Base-by-base conservation (phyloP, 2,888 invertebrate genomes). In the Leptogaster cylindrica region DNA sequence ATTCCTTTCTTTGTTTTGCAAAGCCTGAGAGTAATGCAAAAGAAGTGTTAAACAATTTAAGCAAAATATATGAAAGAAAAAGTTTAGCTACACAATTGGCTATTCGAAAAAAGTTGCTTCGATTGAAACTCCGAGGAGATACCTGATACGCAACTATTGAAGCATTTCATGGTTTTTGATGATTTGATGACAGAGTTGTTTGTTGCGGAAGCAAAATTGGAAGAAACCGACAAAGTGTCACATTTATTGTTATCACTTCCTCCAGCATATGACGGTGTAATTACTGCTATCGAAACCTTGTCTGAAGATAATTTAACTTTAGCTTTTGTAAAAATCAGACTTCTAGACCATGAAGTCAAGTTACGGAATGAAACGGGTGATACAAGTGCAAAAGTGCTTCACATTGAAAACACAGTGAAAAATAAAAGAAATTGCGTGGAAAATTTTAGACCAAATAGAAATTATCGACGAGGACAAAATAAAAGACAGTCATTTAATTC, bases 201-300 rank as follows among this genome's bases (percentile, higher is more conserved):
- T 2, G 73, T 76, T 2, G 75, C 78, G 10, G 78, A 79, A 14
- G 77, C 75, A 2, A 75, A 74, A 52, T 46, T 79, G 2, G 76
- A 77, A 14, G 78, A 80, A 72, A 75, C 73, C 3, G 76, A 78
- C 63, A 77, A 76, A 70, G 71, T 79, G 2, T 71, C 76, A 0
- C 76, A 78, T 70, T 72, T 78, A 16, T 70, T 79, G 7, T 46
- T 78, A 1, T 77, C 77, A 12, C 63, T 79, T 25, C 77, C 78
- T 6, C 7, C 72, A n/a, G 52, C 69, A 12, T 78, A 78, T 70
- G 75, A 78, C 65, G 76, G 76, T 2, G 73, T 79, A 2, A 72
- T 77, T 10, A 78, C 78, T 7, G 78, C 79, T 0, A 72, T 79
- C 0, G 77, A 78, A 71, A 77, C 77, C 1, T 71, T 79, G 25